phyloP scores from a whole-genome alignment of 1,140 invertebrate genomes.

The Tetramorium parvispinum region DNA sequence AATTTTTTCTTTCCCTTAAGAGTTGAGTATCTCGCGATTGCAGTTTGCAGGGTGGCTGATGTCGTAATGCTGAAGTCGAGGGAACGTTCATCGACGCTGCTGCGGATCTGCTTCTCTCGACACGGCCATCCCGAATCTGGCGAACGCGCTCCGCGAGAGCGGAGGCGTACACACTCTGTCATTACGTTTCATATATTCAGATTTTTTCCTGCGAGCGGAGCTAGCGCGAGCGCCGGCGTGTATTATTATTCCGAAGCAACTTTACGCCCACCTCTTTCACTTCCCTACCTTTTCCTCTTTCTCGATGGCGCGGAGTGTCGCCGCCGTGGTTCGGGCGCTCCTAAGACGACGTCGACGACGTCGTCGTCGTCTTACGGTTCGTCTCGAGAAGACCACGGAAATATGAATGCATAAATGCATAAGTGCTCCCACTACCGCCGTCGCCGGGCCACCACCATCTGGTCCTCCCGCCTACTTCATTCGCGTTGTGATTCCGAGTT shows the following conservation, averaged over 20 bases:
- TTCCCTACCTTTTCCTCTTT: conserved; percentile 56
- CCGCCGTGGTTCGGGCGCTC: conserved; percentile 69
- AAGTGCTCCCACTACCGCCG: conserved; percentile 80
- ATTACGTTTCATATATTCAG: conserved; percentile 86
- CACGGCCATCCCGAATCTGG: conserved; percentile 31
- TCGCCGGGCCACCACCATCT: conserved; percentile 67
- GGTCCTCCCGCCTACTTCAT: conserved; percentile 69
- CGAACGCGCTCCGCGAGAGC: conserved; percentile 44
- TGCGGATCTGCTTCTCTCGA: conserved; percentile 14
- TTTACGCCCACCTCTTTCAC: conserved; percentile 79
- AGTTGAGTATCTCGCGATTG: background rate
- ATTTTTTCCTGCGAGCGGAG: conserved; percentile 81
- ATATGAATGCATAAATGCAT: conserved; percentile 87
- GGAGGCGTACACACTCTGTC: conserved; percentile 80
- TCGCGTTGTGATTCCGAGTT: conserved; percentile 67
- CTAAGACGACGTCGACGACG: conserved; percentile 65
- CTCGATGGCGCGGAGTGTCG: conserved; percentile 59
- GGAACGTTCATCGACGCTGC: background rate
- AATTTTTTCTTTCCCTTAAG: background rate
- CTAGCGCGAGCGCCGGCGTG: conserved; percentile 77
- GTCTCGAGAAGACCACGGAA: conserved; percentile 82
- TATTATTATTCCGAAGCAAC: conserved; percentile 86
- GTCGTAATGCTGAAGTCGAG: conserved; percentile 18
- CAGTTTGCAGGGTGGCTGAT: background rate
- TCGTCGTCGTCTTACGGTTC: conserved; percentile 75